A percentile compares a stretch with the other conserved stretches of the same genome.
Evolutionary conservation across 2,888 invertebrate genomes (phyloP).

Genomic region (Catocala sponsa): DNA sequence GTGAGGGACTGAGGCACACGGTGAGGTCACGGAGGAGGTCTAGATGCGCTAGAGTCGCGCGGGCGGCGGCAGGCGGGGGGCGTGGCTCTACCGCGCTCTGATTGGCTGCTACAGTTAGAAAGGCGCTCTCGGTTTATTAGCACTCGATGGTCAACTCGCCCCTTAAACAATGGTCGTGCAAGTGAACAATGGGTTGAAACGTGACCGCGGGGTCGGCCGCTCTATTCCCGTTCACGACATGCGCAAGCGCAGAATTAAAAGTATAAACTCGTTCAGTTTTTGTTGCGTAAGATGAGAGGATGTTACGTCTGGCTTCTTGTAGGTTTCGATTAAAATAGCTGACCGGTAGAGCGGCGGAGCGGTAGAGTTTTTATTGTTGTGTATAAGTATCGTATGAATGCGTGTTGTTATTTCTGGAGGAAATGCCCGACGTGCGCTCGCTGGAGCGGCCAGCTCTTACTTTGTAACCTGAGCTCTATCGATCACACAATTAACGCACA

Average conservation of each 20-base stretch:
- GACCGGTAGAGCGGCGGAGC: slow-evolving; percentile 19
- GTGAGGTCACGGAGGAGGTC: slow-evolving; percentile 33
- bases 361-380: slow-evolving; percentile 38
- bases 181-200: slow-evolving; percentile 69
- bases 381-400: slow-evolving; percentile 22
- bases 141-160: slow-evolving; percentile 53
- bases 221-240: slow-evolving; percentile 56
- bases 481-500: slow-evolving; percentile 5
- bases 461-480: not conserved
- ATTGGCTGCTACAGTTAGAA: slow-evolving; percentile 53
- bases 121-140: slow-evolving; percentile 52
- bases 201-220: slow-evolving; percentile 60
- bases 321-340: slow-evolving; percentile 47
- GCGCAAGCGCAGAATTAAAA: slow-evolving; percentile 43
- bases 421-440: slow-evolving; percentile 30
- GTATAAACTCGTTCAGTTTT: slow-evolving; percentile 44
- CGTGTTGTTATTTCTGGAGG: slow-evolving; percentile 42
- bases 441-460: slow-evolving; percentile 1
- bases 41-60: slow-evolving; percentile 23
- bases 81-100: slow-evolving; percentile 41
- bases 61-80: slow-evolving; percentile 36
- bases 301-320: slow-evolving; percentile 49
- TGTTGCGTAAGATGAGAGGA: slow-evolving; percentile 53
- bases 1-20: slow-evolving; percentile 11
- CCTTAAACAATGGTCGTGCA: slow-evolving; percentile 53